Evolutionary conservation across 2,797 vertebrate genomes (phyloP).

Genomic region (Philypnodon macrostomus): DNA sequence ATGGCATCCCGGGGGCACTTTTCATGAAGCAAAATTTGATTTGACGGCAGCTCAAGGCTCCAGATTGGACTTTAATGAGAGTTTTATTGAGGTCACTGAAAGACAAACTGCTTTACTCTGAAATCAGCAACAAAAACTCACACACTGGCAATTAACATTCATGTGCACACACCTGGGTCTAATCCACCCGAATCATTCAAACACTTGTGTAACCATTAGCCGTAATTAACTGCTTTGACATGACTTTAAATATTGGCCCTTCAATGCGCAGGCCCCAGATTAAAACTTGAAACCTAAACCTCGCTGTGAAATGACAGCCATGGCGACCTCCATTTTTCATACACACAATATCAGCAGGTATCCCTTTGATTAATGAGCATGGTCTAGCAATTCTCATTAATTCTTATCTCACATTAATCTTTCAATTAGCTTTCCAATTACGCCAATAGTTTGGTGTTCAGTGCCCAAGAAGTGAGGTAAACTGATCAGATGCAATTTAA

Average conservation of each 20-base stretch:
- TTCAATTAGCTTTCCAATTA: conserved; percentile 11
- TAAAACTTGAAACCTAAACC: neutral
- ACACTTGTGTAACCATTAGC: neutral
- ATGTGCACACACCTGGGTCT: neutral
- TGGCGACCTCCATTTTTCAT: conserved; percentile 1
- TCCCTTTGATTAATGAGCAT: conserved; percentile 1
- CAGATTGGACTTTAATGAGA: conserved; percentile 5
- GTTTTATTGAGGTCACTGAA: conserved; percentile 5
- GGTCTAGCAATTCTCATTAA: neutral
- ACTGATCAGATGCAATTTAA: neutral
- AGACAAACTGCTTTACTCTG: conserved; percentile 1
- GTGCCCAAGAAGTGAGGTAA: neutral
- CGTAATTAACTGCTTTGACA: conserved; percentile 1
- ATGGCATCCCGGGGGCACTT: neutral
- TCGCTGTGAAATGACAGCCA: neutral
- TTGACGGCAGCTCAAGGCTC: conserved; percentile 1
- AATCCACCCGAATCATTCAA: too few relatives aligned
- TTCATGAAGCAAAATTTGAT: neutral
- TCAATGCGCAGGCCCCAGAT: too few relatives aligned
- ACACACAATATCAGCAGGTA: conserved; percentile 6
- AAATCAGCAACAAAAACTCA: neutral
- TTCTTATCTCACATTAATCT: conserved; percentile 8
- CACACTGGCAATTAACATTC: neutral
- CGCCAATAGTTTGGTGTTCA: conserved; percentile 5
- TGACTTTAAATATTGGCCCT: neutral